Base-by-base conservation (phyloP, 2,113 vertebrate species). In the Dunckerocampus dactyliophorus region DNA sequence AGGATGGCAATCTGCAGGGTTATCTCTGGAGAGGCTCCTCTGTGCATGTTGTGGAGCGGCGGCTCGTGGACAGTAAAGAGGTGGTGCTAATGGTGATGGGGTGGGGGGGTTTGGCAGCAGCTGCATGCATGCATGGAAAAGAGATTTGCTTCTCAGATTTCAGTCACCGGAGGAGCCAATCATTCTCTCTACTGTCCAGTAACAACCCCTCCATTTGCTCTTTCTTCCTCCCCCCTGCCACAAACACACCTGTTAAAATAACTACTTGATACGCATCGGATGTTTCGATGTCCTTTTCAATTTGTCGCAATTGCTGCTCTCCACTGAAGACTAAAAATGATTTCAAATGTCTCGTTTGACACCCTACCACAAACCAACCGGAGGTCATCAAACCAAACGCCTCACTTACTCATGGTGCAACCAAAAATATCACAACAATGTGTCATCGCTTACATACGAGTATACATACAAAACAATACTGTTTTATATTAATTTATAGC, bases 81-180 rank as follows among this genome's bases (percentile, higher is more conserved):
- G 68, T 75, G 70, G 62, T 55, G 51, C 50, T 24, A 39, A 59
- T 51, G 64, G 46, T 43, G 57, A 63, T 67, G 47, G 63, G 67
- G 67, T 65, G 47, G 72, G 75, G 69, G 74, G 76, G 77, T 75
- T 81, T 85, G 84, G 83, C 75, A 80, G 80, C 86, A 87, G 87
- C 86, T 89, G 87, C 84, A 45, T 62, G 77, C 81, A 80, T 87
- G 85, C 85, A 87, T 88, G 82, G 84, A 86, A 88, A 88, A 86
- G 80, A 86, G 83, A 87, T 89, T 88, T 86, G 86, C 66, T 87
- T 82, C 71, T 89, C 81, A 51, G 72, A 82, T 89, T 89, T 90
- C 88, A 87, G 83, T 79, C 79, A 82, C 71, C 48, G 43, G 77
- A 77, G 74, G 68, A 84, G 77, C 73, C 81, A 79, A 72, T 71